These are phyloP conservation scores for Chitala chitala DNA, from an alignment of 2,113 vertebrate genomes.

Conservation along the genomic window DNA sequence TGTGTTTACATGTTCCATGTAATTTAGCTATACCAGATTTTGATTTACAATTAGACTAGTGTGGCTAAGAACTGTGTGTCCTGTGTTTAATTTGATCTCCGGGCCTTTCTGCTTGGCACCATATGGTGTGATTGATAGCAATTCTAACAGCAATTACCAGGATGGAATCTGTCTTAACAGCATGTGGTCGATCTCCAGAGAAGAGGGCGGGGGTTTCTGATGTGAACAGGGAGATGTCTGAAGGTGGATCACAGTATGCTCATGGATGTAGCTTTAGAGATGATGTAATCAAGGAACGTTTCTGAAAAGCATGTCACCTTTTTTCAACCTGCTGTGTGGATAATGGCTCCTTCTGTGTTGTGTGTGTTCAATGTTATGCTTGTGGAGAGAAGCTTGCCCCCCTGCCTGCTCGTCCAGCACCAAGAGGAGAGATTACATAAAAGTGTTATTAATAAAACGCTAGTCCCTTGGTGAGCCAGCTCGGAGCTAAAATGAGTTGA, in stretches of 20 bases:
- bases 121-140: conserved; percentile 9
- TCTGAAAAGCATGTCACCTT: no score
- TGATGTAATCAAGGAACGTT: background rate
- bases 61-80: background rate
- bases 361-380: no score
- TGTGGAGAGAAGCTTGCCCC: no score
- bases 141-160: conserved; percentile 10
- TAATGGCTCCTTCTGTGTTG: background rate
- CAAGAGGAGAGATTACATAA: no score
- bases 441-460: background rate
- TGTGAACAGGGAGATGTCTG: background rate
- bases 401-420: no score
- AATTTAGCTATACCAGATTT: background rate
- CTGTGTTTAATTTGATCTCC: background rate
- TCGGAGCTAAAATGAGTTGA: background rate
- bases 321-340: no score
- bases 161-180: conserved; percentile 6
- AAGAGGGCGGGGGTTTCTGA: background rate
- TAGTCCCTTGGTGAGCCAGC: background rate
- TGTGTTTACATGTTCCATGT: background rate
- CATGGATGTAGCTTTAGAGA: background rate
- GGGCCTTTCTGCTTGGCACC: background rate
- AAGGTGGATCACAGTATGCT: background rate
- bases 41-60: background rate
- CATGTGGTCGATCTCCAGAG: background rate